These are phyloP conservation scores for Taenaris catops DNA, from an alignment of 2,888 invertebrate genomes.

Conservation along the genomic window DNA sequence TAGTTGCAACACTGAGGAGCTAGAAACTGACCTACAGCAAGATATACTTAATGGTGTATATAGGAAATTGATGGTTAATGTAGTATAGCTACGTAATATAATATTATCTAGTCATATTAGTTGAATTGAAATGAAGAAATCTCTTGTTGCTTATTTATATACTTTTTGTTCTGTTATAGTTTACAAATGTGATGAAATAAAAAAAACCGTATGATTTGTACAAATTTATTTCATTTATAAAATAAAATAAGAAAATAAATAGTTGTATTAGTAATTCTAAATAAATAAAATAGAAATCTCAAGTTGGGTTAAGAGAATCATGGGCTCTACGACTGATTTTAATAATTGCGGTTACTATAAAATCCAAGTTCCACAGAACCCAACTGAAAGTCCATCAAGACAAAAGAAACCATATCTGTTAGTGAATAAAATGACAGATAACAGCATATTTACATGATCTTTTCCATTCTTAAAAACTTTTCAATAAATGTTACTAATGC, in stretches of 20 bases:
- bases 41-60: constrained; percentile 56
- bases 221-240: constrained; percentile 71
- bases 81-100: constrained; percentile 2
- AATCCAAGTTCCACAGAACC: constrained; percentile 62
- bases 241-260: constrained; percentile 64
- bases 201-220: constrained; percentile 58
- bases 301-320: constrained; percentile 76
- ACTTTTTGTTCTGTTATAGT: constrained; percentile 21
- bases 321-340: constrained; percentile 20
- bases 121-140: neutral
- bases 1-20: constrained; percentile 69
- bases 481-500: constrained; percentile 7
- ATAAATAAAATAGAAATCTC: constrained; percentile 73
- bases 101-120: no score
- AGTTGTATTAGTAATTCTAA: constrained; percentile 49
- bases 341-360: constrained; percentile 11
- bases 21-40: constrained; percentile 46
- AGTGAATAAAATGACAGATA: constrained; percentile 35
- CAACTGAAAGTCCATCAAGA: constrained; percentile 75
- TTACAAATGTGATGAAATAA: constrained; percentile 38
- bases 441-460: constrained; percentile 59
- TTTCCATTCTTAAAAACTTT: constrained; percentile 9
- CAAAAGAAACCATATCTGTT: constrained; percentile 38
- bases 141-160: constrained; percentile 1
- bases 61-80: constrained; percentile 41